Conservation (phyloP, 2,113 vertebrate species). For the Hippocampus barbouri region DNA sequence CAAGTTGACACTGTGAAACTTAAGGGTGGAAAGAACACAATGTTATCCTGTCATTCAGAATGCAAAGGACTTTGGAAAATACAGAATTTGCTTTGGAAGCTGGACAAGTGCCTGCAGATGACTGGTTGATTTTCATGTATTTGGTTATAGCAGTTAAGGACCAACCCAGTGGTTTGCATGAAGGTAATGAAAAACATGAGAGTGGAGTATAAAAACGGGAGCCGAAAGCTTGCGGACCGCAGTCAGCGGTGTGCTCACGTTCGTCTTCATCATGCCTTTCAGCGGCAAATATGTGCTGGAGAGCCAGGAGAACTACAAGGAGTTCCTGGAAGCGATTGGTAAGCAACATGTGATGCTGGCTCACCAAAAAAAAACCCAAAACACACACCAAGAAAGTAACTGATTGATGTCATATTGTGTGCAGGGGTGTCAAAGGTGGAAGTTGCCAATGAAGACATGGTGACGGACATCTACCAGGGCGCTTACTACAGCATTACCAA, state of each 20-base stretch:
- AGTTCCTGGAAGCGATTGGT: conserved; percentile 6
- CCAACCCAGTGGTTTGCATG: not conserved
- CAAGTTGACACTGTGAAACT: not conserved
- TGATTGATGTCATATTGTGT: not conserved
- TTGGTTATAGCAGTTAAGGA: not conserved
- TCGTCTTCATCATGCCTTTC: conserved; percentile 10
- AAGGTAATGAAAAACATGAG: not conserved
- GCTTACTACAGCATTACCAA: not conserved
- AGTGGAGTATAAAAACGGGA: not conserved
- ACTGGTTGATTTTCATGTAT: not conserved
- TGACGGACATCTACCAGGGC: conserved; percentile 8
- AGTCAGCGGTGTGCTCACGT: not conserved
- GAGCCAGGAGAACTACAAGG: conserved; percentile 3
- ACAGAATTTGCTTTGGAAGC: not conserved
- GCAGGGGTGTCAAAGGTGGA: not conserved
- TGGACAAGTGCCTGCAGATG: not conserved
- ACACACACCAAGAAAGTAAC: not conserved
- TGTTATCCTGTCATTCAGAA: not conserved
- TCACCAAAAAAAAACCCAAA: not conserved
- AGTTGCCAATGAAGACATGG: not conserved
- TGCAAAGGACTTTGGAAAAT: not conserved
- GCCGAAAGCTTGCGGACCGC: not conserved
- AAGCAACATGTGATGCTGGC: not conserved
- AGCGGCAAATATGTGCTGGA: conserved; percentile 12
- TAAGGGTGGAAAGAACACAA: not conserved